These are phyloP conservation scores for Melanostoma mellinum DNA, from an alignment of 2,888 invertebrate species.

Conservation along the genomic window DNA sequence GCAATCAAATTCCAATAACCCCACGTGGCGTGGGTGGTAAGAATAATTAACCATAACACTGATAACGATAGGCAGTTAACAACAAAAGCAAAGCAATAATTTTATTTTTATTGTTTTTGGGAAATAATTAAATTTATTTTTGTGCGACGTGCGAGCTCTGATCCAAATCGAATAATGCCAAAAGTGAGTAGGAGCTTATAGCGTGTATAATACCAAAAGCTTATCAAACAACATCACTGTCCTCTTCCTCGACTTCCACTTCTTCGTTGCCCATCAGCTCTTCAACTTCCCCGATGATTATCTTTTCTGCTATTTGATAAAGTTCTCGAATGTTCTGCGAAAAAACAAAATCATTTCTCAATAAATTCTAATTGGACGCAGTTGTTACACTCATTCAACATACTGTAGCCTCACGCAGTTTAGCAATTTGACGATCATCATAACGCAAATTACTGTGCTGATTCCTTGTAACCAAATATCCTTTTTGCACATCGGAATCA, in stretches of 20 bases:
- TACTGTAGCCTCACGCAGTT: constrained; percentile 83
- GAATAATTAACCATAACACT: not conserved
- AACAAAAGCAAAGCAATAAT: not conserved
- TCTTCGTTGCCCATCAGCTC: constrained; percentile 65
- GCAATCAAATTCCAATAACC: constrained; percentile 42
- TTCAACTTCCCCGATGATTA: constrained; percentile 83
- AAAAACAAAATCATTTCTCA: constrained; percentile 25
- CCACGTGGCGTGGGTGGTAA: not conserved
- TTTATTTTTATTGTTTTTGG: not conserved
- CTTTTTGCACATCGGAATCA: constrained; percentile 78
- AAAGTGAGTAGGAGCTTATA: too few species aligned
- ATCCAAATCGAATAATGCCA: not conserved
- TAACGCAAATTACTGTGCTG: constrained; percentile 84
- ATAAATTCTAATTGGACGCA: too few species aligned
- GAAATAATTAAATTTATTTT: constrained; percentile 32
- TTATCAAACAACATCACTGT: constrained; percentile 26
- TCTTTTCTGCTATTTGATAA: constrained; percentile 84
- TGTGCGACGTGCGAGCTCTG: not conserved
- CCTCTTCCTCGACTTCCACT: constrained; percentile 45
- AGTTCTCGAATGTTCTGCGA: constrained; percentile 85
- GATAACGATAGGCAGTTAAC: not conserved
- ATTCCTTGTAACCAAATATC: constrained; percentile 83
- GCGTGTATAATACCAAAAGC: not conserved
- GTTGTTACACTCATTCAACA: constrained; percentile 47
- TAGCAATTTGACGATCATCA: constrained; percentile 83